Percentiles rank a stretch among this genome's conserved stretches.
These are phyloP conservation scores for Hylia prasina DNA, from an alignment of 2,113 vertebrate genomes.

Conservation along the genomic window DNA sequence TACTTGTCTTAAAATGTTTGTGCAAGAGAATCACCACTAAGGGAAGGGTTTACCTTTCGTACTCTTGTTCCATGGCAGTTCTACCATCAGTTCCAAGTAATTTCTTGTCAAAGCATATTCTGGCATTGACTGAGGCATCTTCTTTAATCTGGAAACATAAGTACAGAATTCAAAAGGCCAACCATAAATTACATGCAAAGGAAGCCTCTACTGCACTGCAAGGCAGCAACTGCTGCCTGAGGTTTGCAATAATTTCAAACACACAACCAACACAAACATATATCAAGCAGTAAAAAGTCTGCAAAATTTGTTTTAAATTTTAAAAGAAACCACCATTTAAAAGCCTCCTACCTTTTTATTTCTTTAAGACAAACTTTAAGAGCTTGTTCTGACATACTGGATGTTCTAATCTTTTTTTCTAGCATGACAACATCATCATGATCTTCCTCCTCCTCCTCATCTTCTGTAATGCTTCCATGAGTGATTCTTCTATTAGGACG, in stretches of 20 bases:
- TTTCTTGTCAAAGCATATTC: constrained; percentile 93
- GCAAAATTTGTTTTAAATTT: not conserved
- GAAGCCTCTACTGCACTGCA: not conserved
- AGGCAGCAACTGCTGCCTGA: not conserved
- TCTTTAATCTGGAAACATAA: constrained; percentile 82
- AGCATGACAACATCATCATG: constrained; percentile 84
- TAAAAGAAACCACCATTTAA: not conserved
- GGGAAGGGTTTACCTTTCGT: constrained; percentile 76
- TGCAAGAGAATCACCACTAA: not conserved
- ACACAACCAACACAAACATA: not conserved
- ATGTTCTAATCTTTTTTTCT: constrained; percentile 86
- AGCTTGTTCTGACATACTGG: constrained; percentile 90
- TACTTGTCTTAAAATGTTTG: not conserved
- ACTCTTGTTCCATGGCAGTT: constrained; percentile 92
- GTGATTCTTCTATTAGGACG: constrained; percentile 79
- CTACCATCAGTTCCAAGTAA: constrained; percentile 97
- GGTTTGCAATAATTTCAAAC: not conserved
- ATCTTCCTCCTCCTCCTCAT: constrained; percentile 89
- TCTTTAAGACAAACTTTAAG: constrained; percentile 92
- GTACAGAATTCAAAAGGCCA: not conserved
- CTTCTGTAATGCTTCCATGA: constrained; percentile 74
- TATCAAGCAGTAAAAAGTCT: not conserved
- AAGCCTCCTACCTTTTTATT: constrained; percentile 82
- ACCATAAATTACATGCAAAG: not conserved
- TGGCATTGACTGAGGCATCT: constrained; percentile 99